These are phyloP conservation scores for Apamea sordens DNA, from an alignment of 2,888 invertebrate genomes.

Conservation along the genomic window DNA sequence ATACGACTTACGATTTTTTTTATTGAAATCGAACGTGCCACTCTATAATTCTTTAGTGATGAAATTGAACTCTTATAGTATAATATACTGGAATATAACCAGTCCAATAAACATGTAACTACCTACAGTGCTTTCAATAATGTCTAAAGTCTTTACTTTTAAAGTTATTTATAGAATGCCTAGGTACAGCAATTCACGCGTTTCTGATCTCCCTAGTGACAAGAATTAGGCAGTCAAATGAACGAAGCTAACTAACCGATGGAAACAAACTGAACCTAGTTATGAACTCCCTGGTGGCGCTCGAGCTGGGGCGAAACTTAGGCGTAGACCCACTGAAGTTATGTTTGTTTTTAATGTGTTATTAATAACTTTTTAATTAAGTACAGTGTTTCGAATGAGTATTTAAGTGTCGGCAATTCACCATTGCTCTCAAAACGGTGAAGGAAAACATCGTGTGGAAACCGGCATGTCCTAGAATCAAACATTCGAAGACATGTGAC, in stretches of 20 bases:
- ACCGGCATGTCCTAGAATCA: no score
- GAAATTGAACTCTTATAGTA: no score
- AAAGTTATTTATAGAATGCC: background rate
- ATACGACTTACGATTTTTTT: background rate
- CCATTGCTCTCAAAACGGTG: no score
- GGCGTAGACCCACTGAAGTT: background rate
- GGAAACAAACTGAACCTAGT: slow-evolving; percentile 36
- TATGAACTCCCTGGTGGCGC: slow-evolving; percentile 12
- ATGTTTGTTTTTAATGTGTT: slow-evolving; percentile 2
- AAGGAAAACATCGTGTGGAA: no score
- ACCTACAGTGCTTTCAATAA: background rate
- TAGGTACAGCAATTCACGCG: background rate
- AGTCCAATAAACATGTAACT: background rate
- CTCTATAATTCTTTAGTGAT: background rate
- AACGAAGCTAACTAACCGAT: slow-evolving; percentile 21
- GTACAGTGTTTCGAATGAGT: background rate
- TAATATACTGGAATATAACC: background rate
- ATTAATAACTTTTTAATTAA: slow-evolving; percentile 19
- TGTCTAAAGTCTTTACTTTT: background rate
- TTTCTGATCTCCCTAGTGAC: slow-evolving; percentile 13
- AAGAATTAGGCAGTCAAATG: slow-evolving; percentile 29
- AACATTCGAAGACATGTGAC: no score
- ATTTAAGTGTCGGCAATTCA: background rate
- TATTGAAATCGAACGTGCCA: background rate
- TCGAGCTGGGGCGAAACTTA: slow-evolving; percentile 15